A percentile compares a stretch with the other conserved stretches of the same genome.
phyloP scores from a whole-genome alignment of 2,888 invertebrate species.

The Mesorhabditis spiculigera region DNA sequence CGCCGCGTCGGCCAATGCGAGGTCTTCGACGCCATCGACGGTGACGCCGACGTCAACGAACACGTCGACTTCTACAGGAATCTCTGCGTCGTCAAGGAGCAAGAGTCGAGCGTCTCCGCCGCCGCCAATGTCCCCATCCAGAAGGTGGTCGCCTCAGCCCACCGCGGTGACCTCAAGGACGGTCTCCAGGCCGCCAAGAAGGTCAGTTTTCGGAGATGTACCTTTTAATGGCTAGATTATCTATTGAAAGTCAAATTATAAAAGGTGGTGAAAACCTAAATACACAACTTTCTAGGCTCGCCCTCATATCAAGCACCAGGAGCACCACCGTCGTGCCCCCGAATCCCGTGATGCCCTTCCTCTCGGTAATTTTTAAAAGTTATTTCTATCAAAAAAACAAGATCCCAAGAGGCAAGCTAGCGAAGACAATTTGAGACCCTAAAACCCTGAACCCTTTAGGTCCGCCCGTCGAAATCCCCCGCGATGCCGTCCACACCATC shows the following conservation, averaged over 20 bases:
- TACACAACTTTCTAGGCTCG: too few species aligned
- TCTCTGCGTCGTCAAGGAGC: constrained; percentile 52
- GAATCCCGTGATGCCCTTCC: constrained; percentile 22
- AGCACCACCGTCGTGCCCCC: constrained; percentile 31
- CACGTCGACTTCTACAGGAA: constrained; percentile 57
- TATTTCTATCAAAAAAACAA: not conserved
- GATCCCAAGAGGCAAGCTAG: not conserved
- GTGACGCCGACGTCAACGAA: constrained; percentile 44
- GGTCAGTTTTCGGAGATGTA: constrained; percentile 3
- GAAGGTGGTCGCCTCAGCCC: constrained; percentile 31
- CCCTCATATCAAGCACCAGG: constrained; percentile 34
- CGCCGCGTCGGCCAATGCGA: constrained; percentile 53
- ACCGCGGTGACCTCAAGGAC: constrained; percentile 26
- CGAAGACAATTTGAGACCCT: not conserved
- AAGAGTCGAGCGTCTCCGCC: constrained; percentile 46
- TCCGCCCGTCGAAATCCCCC: constrained; percentile 44
- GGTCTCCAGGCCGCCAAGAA: constrained; percentile 32
- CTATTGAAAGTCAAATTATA: too few species aligned
- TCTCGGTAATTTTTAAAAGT: not conserved
- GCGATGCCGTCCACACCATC: constrained; percentile 53
- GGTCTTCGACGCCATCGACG: constrained; percentile 47
- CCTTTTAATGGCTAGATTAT: too few species aligned
- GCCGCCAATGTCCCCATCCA: constrained; percentile 53
- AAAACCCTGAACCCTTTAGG: constrained; percentile 20
- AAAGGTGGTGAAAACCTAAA: too few species aligned